Conservation (phyloP, 92 coral and sea anemone genomes). For the Hydrozoanthus gracilis region DNA sequence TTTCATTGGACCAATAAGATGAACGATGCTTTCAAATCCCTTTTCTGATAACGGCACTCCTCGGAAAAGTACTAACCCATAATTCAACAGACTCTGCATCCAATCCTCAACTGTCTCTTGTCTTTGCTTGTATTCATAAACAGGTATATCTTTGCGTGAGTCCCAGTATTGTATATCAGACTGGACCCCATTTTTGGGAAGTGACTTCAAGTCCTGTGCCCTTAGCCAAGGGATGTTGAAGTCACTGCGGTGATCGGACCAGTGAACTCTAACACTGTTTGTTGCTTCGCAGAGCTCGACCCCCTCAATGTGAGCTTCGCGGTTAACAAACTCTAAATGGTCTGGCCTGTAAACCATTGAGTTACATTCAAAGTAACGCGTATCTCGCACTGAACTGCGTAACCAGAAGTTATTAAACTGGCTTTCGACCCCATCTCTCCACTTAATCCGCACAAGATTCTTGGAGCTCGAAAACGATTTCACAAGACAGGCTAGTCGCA, state of each 20-base stretch:
- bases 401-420: conserved; percentile 7
- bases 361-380: background rate
- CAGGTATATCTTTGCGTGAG: background rate
- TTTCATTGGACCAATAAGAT: conserved; percentile 8
- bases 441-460: background rate
- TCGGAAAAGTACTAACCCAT: background rate
- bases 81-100: background rate
- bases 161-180: background rate
- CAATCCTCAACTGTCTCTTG: background rate
- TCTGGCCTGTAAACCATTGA: conserved; percentile 2
- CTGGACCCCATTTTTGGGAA: background rate
- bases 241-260: conserved; percentile 31
- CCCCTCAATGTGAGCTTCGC: background rate
- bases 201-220: background rate
- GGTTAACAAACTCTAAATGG: background rate
- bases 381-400: background rate
- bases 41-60: conserved; percentile 14
- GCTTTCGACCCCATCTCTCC: background rate
- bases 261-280: background rate
- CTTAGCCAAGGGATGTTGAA: conserved; percentile 25
- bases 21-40: background rate
- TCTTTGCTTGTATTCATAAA: background rate
- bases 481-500: background rate
- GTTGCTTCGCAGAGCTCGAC: conserved; percentile 1
- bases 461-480: background rate